Base-by-base conservation (phyloP, 2,888 invertebrate species). In the Eupithecia dodoneata region DNA sequence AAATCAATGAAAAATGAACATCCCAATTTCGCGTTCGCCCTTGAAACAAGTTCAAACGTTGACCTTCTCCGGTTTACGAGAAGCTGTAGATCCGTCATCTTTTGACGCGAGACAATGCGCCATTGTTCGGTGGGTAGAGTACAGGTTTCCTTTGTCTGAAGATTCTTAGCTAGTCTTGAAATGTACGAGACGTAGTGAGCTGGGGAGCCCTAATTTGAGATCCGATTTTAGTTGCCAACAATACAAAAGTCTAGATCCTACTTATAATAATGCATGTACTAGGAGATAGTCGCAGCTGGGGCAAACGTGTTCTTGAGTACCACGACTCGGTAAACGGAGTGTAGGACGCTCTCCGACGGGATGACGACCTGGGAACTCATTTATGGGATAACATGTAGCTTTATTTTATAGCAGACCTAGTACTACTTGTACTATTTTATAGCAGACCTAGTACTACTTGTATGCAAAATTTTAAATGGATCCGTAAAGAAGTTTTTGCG, bases 121-220 rank as follows among this genome's bases (percentile, higher is more conserved):
- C 18, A 47, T 70, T 70, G 70, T 70, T 49, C 2, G 47, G 12
- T 4, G 12, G 45, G 47, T 49, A 70, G 10, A 65, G 42, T 42
- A 66, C 70, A 30, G 30, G 30, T 30, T 70, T 13, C 12, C 44
- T 70, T 45, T 70, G 70, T 47, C 47, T 70, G 47, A 70, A 47
- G 47, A 4, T 69, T 67, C 70, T 70, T 30, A 47, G 70, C 45
- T 70, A 41, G 69, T 69, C 18, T 70, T 70, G 70, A 70, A 70
- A 70, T 18, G 42, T 66, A 70, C 30, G 47, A 49, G 70, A 10
- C 69, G n/a, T 69, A 42, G 67, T 44, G 42, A 67, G 67, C 44
- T 45, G 44, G 41, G 15, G 15, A 55, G 44, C 66, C 7, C 67
- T 67, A 44, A 44, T 44, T 67, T 67, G 55, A 59, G 55, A 59